Conservation (phyloP, 2,888 invertebrate genomes). For the Bellardia bayeri region DNA sequence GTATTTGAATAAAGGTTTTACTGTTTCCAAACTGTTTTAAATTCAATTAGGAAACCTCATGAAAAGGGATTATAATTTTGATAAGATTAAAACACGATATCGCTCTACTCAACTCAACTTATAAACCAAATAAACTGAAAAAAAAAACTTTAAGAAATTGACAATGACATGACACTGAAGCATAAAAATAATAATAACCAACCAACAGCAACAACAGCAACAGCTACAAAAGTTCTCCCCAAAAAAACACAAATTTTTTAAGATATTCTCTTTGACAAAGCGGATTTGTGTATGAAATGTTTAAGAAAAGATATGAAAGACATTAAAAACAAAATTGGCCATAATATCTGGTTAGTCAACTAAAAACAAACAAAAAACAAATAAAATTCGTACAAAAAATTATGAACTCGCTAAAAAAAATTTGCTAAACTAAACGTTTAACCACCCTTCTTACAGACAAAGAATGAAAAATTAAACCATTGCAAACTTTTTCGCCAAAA, state of each 20-base stretch:
- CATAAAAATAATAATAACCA: constrained; percentile 59
- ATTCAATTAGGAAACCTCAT: constrained; percentile 71
- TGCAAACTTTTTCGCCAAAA: constrained; percentile 17
- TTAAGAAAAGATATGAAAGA: constrained; percentile 46
- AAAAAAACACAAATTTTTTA: constrained; percentile 51
- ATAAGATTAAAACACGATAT: constrained; percentile 71
- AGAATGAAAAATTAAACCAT: neutral
- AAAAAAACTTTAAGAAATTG: constrained; percentile 49
- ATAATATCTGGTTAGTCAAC: constrained; percentile 56
- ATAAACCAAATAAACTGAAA: constrained; percentile 46
- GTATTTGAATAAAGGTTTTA: constrained; percentile 51
- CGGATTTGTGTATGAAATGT: constrained; percentile 65
- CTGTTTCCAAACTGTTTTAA: constrained; percentile 67
- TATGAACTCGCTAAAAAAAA: constrained; percentile 51
- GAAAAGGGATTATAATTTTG: constrained; percentile 72
- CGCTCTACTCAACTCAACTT: constrained; percentile 55
- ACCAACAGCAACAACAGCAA: constrained; percentile 24
- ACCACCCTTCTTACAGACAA: constrained; percentile 50
- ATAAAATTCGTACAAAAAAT: neutral
- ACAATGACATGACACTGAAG: constrained; percentile 70
- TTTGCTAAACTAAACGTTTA: constrained; percentile 65
- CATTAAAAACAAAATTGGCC: constrained; percentile 67
- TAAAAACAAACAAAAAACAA: constrained; percentile 39
- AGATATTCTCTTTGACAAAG: constrained; percentile 67
- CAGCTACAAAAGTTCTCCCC: constrained; percentile 25